These are phyloP conservation scores for Tonatia bakeri DNA, from an alignment of 2,113 vertebrate genomes.

Conservation along the genomic window DNA sequence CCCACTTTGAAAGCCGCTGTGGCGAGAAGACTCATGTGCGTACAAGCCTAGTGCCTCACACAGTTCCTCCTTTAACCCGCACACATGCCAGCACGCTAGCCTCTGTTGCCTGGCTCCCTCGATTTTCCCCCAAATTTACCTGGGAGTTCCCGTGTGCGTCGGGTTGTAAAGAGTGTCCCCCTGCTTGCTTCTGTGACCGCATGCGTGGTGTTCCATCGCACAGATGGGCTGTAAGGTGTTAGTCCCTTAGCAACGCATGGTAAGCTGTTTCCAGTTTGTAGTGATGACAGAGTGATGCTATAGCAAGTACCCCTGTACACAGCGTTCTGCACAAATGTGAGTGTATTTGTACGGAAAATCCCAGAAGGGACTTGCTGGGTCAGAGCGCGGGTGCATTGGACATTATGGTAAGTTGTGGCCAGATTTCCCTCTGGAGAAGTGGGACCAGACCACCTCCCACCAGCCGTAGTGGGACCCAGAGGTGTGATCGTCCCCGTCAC, in stretches of 20 bases:
- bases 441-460: neutral
- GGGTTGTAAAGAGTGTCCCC: neutral
- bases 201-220: neutral
- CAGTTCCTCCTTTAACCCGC: neutral
- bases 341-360: neutral
- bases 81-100: rapidly evolving
- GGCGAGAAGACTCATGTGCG: neutral
- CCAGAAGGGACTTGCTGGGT: neutral
- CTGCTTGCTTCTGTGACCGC: neutral
- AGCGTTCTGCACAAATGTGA: neutral
- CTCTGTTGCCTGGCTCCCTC: neutral
- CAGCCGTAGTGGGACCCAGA: neutral
- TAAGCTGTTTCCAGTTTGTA: neutral
- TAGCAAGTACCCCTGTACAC: neutral
- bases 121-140: neutral
- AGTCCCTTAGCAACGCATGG: neutral
- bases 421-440: neutral
- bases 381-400: neutral
- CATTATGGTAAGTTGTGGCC: neutral
- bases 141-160: neutral
- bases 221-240: neutral
- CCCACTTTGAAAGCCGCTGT: neutral
- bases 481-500: neutral
- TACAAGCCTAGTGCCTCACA: rapidly evolving
- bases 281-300: neutral